Percentiles rank a stretch among this genome's conserved stretches.
Conservation (phyloP, 2,888 invertebrate genomes). For the Capitulum mitella region DNA sequence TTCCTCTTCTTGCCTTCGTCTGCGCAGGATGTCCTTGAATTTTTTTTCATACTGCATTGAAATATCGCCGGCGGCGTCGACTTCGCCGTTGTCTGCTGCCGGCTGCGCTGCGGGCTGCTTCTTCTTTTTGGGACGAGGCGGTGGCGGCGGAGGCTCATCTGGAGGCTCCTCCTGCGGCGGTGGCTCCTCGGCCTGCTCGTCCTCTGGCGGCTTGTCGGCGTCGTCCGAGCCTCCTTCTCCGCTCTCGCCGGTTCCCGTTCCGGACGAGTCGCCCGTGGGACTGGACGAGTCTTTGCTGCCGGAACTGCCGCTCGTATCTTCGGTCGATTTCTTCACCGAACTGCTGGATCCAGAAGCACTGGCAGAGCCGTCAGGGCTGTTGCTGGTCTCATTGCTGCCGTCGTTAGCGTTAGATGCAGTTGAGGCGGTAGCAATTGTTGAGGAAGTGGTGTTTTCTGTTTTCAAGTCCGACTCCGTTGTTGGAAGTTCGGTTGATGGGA, state of each 20-base stretch:
- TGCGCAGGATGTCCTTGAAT: neutral
- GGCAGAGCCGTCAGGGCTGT: neutral
- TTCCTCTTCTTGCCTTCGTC: no score
- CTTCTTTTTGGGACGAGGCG: neutral
- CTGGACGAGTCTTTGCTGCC: neutral
- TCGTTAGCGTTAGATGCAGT: neutral
- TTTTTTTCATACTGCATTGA: neutral
- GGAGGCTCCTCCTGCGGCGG: neutral
- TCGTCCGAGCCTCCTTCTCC: neutral
- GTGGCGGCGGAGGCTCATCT: neutral
- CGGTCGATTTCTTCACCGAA: neutral
- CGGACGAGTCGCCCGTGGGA: neutral
- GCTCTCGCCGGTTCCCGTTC: neutral
- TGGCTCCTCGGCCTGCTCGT: no score
- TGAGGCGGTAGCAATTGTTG: neutral
- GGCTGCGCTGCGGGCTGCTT: neutral
- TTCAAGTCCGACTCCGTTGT: constrained; percentile 1
- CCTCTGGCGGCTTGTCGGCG: neutral
- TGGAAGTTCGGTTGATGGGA: neutral
- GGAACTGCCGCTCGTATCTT: neutral
- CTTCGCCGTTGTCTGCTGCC: neutral
- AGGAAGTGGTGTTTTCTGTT: neutral
- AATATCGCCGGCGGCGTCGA: neutral
- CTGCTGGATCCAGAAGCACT: neutral
- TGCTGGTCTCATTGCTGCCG: neutral